phyloP scores from a whole-genome alignment of 2,113 vertebrate genomes.

The Phyllostomus hastatus region DNA sequence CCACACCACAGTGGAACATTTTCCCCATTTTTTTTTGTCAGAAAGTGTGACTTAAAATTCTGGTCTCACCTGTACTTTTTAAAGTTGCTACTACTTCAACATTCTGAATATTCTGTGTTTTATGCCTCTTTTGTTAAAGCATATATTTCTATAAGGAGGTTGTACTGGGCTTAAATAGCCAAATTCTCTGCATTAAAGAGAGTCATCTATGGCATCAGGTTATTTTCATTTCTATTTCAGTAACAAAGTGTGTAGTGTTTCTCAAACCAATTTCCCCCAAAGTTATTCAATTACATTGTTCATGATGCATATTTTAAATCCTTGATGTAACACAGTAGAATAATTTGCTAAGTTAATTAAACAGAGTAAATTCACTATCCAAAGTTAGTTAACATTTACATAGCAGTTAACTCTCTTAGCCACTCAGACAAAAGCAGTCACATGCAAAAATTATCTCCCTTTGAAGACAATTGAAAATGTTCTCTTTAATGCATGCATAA shows the following conservation, averaged over 20 bases:
- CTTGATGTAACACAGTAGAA: not conserved
- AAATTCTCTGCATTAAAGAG: too few relatives aligned
- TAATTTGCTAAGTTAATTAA: constrained; percentile 25
- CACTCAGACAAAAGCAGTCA: constrained; percentile 53
- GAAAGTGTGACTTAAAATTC: not conserved
- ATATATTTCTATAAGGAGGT: not conserved
- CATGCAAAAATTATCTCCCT: constrained; percentile 29
- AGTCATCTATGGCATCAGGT: not conserved
- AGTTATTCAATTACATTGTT: not conserved
- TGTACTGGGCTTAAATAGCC: fast-evolving
- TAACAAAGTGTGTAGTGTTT: not conserved
- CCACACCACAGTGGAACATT: not conserved
- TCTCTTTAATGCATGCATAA: constrained; percentile 54
- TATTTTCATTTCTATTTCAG: not conserved
- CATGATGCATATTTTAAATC: not conserved
- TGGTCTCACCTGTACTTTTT: not conserved
- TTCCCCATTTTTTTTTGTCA: not conserved
- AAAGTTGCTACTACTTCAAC: not conserved
- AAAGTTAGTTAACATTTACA: constrained; percentile 8
- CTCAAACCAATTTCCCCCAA: not conserved
- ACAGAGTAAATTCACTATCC: not conserved
- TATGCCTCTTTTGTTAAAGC: not conserved
- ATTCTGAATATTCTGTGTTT: not conserved
- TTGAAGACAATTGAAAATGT: constrained; percentile 56
- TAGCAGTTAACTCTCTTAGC: not conserved